Percentiles rank a stretch among this genome's conserved stretches.
These are phyloP conservation scores for Acronicta leporina DNA, from an alignment of 2,888 invertebrate species.

Conservation along the genomic window DNA sequence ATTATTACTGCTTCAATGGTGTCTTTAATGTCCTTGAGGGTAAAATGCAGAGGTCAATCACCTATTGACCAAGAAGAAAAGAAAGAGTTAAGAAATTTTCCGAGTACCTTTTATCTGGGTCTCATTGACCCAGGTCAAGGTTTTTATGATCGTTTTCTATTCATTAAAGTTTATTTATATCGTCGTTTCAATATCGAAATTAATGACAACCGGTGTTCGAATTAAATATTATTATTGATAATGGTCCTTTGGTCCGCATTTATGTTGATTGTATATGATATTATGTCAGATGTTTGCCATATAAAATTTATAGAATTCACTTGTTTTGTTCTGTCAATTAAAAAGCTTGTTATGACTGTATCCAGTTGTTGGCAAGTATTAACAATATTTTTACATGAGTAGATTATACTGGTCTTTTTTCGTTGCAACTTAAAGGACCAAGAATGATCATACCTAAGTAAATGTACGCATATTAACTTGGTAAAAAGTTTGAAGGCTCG, in stretches of 20 bases:
- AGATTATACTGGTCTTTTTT: conserved; percentile 23
- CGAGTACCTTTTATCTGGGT: background rate
- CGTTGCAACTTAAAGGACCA: conserved; percentile 26
- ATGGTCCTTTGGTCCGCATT: conserved; percentile 8
- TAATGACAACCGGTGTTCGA: conserved; percentile 1
- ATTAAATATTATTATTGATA: background rate
- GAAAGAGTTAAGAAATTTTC: conserved; percentile 4
- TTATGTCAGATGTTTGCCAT: conserved; percentile 5
- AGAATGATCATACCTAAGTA: conserved; percentile 39
- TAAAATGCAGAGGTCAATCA: background rate
- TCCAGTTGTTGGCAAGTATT: conserved; percentile 18
- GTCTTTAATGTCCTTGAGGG: conserved; percentile 16
- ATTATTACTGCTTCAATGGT: conserved; percentile 23
- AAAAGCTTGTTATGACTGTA: conserved; percentile 30
- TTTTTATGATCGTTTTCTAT: conserved; percentile 14
- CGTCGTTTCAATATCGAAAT: background rate
- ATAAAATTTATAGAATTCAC: conserved; percentile 23
- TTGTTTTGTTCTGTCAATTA: conserved; percentile 41
- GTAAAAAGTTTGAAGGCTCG: conserved; percentile 35
- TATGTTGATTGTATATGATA: background rate
- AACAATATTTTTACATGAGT: conserved; percentile 40
- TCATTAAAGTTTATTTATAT: conserved; percentile 9
- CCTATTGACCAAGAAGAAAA: too few species aligned
- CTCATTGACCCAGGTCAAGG: conserved; percentile 15
- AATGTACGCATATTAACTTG: conserved; percentile 36